Base-by-base conservation (phyloP, 2,888 invertebrate genomes). In the Drosophila neoperkinsi region DNA sequence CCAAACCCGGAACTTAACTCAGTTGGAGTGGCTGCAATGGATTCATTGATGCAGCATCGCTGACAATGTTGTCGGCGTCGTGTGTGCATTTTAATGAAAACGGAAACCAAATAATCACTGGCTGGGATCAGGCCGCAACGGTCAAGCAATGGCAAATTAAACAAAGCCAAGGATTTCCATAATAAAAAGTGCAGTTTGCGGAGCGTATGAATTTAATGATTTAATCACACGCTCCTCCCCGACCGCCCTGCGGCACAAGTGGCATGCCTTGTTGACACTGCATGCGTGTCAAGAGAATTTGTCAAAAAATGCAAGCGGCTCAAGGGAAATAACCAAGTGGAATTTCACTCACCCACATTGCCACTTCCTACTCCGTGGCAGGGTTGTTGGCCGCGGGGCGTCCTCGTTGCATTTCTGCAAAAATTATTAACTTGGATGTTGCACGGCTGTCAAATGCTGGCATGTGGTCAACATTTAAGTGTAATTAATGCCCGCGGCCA, bases 401-500 rank as follows among this genome's bases (percentile, higher is more conserved):
- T 51, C n/a, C 34, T 18, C 57, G 60, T 62, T 81, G 89, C 87
- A 90, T 69, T 72, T 81, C 51, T 67, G 60, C 74, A 66, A 70
- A 60, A 71, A 67, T 79, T 88, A 76, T 86, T 84, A 82, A 87
- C 88, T 87, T 82, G 41, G 31, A 4, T 46, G 46, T 38, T 13
- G 58, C 74, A 56, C 2, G 55, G 60, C 90, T 77, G 87, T 58
- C 89, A 91, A 92, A 93, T 93, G 91, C 88, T 91, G 88, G 92
- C 92, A 92, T 92, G 93, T 92, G 92, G 93, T 92, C 92, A 92
- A 90, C 84, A 90, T 91, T 91, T 93, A 91, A 92, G 92, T 93
- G 91, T 92, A 93, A 92, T 92, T 93, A 92, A 90, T 91, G 93
- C 92, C 93, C 74, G 74, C 75, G 91, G 92, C 91, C 67, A 79